Evolutionary conservation across 2,113 vertebrate genomes (phyloP).

Genomic region (Pachyramphus minor): DNA sequence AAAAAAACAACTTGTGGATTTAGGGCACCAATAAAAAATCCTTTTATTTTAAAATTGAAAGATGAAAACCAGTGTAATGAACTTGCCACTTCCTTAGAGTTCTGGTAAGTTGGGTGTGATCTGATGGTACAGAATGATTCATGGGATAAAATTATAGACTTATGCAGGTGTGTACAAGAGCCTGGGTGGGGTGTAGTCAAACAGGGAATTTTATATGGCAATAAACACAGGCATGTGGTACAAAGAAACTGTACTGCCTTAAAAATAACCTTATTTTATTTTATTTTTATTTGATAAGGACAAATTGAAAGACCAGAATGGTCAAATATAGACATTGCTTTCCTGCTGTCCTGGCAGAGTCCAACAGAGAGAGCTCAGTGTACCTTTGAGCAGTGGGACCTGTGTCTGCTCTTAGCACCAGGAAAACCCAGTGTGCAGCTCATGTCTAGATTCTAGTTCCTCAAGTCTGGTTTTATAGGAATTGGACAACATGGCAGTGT

Average conservation of each 20-base stretch:
- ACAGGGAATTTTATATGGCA: constrained; percentile 54
- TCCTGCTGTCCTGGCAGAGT: not conserved
- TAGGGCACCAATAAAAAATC: constrained; percentile 59
- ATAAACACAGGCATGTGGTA: constrained; percentile 50
- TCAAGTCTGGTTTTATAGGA: not conserved
- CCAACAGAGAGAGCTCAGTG: not conserved
- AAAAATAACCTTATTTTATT: not conserved
- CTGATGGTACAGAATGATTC: constrained; percentile 71
- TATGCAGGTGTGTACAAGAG: constrained; percentile 73
- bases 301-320: not conserved
- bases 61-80: constrained; percentile 58
- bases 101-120: constrained; percentile 76
- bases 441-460: not conserved
- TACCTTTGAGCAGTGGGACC: not conserved
- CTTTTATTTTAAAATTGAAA: constrained; percentile 48
- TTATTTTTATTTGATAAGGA: constrained; percentile 44
- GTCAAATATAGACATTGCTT: not conserved
- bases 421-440: not conserved
- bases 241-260: constrained; percentile 24
- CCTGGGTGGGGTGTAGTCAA: constrained; percentile 65
- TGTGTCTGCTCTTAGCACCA: not conserved
- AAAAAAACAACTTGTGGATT: not conserved
- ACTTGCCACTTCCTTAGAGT: constrained; percentile 64
- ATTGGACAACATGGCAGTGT: not conserved
- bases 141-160: constrained; percentile 75